Base-by-base conservation (phyloP, 23 tunicate genomes). In the Ascidia mentula region DNA sequence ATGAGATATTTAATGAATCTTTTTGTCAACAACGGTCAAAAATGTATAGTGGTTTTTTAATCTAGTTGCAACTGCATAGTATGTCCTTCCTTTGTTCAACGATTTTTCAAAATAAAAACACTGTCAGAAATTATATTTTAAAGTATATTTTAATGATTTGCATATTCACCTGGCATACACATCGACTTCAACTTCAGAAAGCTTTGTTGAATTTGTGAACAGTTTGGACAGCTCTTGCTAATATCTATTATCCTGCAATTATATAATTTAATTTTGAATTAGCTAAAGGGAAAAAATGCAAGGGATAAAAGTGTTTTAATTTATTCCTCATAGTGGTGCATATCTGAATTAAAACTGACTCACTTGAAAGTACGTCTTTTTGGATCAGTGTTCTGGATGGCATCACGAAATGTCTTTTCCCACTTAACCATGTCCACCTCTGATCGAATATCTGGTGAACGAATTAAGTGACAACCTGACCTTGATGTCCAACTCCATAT, bases 131-230 rank as follows among this genome's bases (percentile, higher is more conserved):
- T 42, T 42, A 15, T 15, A 42, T 9, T 12, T 9, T 42, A 42
- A 42, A 42, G 15, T 42, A 42, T 42, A 15, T 5, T 5, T 5
- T 5, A 53, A 53, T 53, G 13, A 53, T 6, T 6, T 5, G 24
- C 65, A 6, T 9, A 45, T 33, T 59, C 37, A 90, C 96, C 79
- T 76, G 86, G 79, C 79, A 69, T 77, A 42, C 96, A 90, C 34
- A 80, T 69, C n/a, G 40, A 45, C 60, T 85, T 90, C 78, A 89
- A 40, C 76, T 89, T 89, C 1, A 76, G 8, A 72, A 79, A 90
- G 18, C 86, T 86, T 46, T 85, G 86, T 38, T 85, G 96, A 12
- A 90, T 69, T 37, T 90, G 96, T 7, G 36, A 34, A 26, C 73
- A 69, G 33, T 72, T 75, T 20, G 96, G 89, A 38, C 89, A 84